phyloP scores from a whole-genome alignment of 2,888 invertebrate genomes.

The Rhagophthalmus giganteus region DNA sequence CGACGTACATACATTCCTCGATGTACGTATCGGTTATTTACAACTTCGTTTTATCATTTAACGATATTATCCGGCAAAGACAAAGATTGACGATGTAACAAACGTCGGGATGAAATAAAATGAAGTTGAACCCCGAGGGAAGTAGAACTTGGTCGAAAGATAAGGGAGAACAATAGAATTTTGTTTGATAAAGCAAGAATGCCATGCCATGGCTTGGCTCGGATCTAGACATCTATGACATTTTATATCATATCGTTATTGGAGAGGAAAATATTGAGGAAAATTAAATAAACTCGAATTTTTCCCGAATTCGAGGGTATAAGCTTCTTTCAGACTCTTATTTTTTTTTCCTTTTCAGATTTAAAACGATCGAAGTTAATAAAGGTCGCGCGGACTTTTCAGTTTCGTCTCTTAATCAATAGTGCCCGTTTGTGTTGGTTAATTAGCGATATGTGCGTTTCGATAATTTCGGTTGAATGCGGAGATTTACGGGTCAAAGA shows the following conservation, averaged over 20 bases:
- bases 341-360: too few species aligned
- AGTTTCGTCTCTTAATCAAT: too few species aligned
- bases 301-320: background rate
- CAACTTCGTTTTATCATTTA: slow-evolving; percentile 14
- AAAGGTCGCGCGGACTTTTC: too few species aligned
- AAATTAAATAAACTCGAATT: slow-evolving; percentile 23
- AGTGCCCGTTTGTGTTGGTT: too few species aligned
- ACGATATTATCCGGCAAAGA: slow-evolving; percentile 18
- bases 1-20: background rate
- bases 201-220: slow-evolving; percentile 28
- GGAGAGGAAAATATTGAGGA: slow-evolving; percentile 22
- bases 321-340: too few species aligned
- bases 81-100: slow-evolving; percentile 22
- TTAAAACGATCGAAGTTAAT: too few species aligned
- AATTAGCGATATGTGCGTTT: too few species aligned
- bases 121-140: slow-evolving; percentile 28
- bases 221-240: slow-evolving; percentile 31
- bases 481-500: too few species aligned
- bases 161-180: slow-evolving; percentile 31
- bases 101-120: slow-evolving; percentile 29
- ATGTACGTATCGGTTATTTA: too few species aligned
- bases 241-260: slow-evolving; percentile 28
- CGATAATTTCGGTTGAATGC: too few species aligned
- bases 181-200: slow-evolving; percentile 31
- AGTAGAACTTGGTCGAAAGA: slow-evolving; percentile 21